Evolutionary conservation across 2,113 vertebrate genomes (phyloP), one percentile per base, ranked within the genome.

Genomic region (Mus spicilegus): DNA sequence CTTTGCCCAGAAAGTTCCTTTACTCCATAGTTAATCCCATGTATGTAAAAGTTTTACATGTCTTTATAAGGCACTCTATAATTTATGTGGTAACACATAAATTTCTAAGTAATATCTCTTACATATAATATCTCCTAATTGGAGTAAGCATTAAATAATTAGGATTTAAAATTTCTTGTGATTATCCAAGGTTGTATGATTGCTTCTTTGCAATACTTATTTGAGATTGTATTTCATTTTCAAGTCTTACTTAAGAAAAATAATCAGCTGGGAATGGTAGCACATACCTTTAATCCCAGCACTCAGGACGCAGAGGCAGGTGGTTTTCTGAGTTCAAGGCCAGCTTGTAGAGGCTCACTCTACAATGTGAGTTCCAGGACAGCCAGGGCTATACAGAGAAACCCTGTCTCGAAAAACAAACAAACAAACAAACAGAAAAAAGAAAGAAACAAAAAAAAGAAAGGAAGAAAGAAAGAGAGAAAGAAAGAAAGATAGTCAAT

Each of bases 221-320:
- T 90, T 56, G 72, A 92, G 33, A 3, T 77, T 85, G 9, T 78
- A 39, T 76, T 42, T 92, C 13, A 65, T 80, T 22, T 88, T 36
- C 3, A 90, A 54, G 58, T 85, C 33, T 54, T 51, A 85, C 54
- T 63, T 85, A 26, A 87, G 67, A 84, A 85, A 95, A 90, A 89
- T 1, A 51, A 22, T 65, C 2, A 36, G 42, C 42, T 42, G 42
- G 42, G 42, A 2, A 42, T 42, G 42, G 42, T 42, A 42, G 42
- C 42, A 42, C 42, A 42, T 42, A 42, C 42, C 42, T 42, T 42
- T 42, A 42, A 42, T 42, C 42, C 42, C 3, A 42, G 42, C 42
- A 42, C 42, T 42, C 42, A 42, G 42, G 42, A 42, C 42, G 42
- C 42, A 42, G 42, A 42, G 42, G 42, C 42, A 42, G 42, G 42